These are phyloP conservation scores for Rhadinocentrus ornatus DNA, from an alignment of 2,797 vertebrate genomes.

Conservation along the genomic window DNA sequence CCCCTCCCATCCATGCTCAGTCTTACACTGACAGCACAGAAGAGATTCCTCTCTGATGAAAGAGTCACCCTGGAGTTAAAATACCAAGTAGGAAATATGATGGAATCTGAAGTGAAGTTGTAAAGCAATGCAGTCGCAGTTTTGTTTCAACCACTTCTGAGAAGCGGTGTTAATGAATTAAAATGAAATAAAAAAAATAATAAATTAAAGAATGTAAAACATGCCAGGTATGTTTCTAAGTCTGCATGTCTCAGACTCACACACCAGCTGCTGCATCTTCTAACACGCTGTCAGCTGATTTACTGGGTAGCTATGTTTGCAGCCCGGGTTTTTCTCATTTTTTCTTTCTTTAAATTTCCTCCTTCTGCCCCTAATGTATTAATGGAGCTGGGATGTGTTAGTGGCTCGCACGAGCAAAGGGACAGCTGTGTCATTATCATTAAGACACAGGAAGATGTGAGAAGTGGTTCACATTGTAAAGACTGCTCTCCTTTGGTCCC, in stretches of 20 bases:
- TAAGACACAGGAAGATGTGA: constrained; percentile 63
- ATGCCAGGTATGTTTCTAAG: background rate
- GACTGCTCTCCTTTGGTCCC: constrained; percentile 43
- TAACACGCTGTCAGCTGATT: constrained; percentile 22
- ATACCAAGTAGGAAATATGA: constrained; percentile 34
- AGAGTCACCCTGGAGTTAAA: constrained; percentile 55
- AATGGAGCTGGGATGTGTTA: constrained; percentile 46
- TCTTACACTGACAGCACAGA: constrained; percentile 17
- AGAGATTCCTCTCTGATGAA: constrained; percentile 42
- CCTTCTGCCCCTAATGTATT: constrained; percentile 56
- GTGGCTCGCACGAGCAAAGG: constrained; percentile 52
- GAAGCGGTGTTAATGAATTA: constrained; percentile 27
- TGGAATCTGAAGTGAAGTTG: constrained; percentile 24
- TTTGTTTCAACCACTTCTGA: background rate
- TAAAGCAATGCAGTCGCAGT: constrained; percentile 8
- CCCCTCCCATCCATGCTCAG: background rate
- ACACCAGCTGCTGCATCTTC: constrained; percentile 21
- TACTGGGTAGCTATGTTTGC: constrained; percentile 12
- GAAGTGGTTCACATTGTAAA: constrained; percentile 52
- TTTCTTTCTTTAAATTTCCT: constrained; percentile 14
- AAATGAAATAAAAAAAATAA: too few species aligned
- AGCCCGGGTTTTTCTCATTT: constrained; percentile 8
- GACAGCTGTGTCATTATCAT: constrained; percentile 67
- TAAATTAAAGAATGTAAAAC: constrained; percentile 33
- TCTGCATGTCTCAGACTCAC: background rate